phyloP scores from a whole-genome alignment of 1,140 invertebrate genomes.

The Cheumatopsyche charites region DNA sequence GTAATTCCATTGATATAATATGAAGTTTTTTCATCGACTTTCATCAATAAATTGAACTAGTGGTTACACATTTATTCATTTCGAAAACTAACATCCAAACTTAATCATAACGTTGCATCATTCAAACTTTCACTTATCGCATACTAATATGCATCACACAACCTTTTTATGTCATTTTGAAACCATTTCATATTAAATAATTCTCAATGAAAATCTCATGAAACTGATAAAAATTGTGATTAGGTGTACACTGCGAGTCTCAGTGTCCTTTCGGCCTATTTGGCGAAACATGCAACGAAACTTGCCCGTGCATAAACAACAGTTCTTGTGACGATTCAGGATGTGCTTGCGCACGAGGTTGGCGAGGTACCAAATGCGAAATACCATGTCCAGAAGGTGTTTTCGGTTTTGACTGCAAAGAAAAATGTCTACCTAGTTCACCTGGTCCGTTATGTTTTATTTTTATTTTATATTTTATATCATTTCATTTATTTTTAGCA shows the following conservation, averaged over 20 bases:
- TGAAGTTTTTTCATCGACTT: slow-evolving; percentile 5
- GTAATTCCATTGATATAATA: background rate
- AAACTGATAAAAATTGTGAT: slow-evolving; percentile 9
- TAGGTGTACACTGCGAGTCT: slow-evolving; percentile 83
- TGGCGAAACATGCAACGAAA: slow-evolving; percentile 76
- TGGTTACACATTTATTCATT: slow-evolving; percentile 6
- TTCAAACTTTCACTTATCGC: too few relatives aligned
- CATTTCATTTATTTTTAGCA: background rate
- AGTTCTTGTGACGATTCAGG: slow-evolving; percentile 82
- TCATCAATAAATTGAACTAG: background rate
- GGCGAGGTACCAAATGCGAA: slow-evolving; percentile 78
- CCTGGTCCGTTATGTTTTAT: slow-evolving; percentile 43
- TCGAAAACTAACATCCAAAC: background rate
- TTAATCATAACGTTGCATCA: too few relatives aligned
- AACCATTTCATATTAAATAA: too few relatives aligned
- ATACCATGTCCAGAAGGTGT: slow-evolving; percentile 75
- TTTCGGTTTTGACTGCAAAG: slow-evolving; percentile 83
- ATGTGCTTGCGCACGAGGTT: slow-evolving; percentile 86
- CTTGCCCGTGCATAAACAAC: slow-evolving; percentile 84
- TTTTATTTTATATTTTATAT: slow-evolving; percentile 1
- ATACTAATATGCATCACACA: too few relatives aligned
- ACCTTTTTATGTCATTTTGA: too few relatives aligned
- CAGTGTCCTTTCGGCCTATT: slow-evolving; percentile 79
- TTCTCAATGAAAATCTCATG: background rate
- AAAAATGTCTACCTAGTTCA: slow-evolving; percentile 70